A percentile compares a stretch with the other conserved stretches of the same genome.
phyloP scores from a whole-genome alignment of 2,888 invertebrate species.

The Lepidonotus clava region DNA sequence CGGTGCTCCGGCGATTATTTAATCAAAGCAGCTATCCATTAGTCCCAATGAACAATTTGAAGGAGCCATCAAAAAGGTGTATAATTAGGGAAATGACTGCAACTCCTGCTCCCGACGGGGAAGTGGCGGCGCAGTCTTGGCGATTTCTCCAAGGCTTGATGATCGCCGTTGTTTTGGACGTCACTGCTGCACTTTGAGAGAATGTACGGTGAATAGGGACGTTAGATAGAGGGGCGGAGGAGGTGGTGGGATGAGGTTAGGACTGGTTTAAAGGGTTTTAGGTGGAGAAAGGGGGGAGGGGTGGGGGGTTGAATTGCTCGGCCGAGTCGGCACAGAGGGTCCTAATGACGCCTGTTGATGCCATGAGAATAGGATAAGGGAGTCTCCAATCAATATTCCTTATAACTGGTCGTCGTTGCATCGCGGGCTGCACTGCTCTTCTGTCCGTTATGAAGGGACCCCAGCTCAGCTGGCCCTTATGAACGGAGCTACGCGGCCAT shows the following conservation, averaged over 20 bases:
- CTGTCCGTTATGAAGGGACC: too few species aligned
- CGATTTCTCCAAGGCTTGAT: constrained; percentile 22
- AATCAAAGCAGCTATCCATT: constrained; percentile 44
- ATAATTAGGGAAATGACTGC: constrained; percentile 42
- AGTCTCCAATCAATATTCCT: constrained; percentile 11
- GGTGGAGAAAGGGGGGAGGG: neutral
- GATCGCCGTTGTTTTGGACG: too few species aligned
- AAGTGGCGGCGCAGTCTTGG: neutral
- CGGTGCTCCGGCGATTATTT: constrained; percentile 17
- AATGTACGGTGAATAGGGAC: too few species aligned
- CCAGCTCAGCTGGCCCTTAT: too few species aligned
- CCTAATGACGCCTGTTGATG: constrained; percentile 37
- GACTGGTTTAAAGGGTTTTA: neutral
- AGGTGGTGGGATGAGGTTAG: neutral
- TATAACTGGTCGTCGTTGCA: too few species aligned
- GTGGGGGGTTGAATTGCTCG: neutral
- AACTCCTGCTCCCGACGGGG: constrained; percentile 8
- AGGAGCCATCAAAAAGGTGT: constrained; percentile 39
- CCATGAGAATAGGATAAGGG: neutral
- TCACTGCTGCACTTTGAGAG: too few species aligned
- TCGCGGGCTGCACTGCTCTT: too few species aligned
- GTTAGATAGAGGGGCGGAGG: too few species aligned
- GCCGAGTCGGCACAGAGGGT: neutral
- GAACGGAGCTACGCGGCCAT: too few species aligned
- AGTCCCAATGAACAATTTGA: constrained; percentile 44